Conservation (phyloP, 2,113 vertebrate genomes). For the Protobothrops mucrosquamatus region DNA sequence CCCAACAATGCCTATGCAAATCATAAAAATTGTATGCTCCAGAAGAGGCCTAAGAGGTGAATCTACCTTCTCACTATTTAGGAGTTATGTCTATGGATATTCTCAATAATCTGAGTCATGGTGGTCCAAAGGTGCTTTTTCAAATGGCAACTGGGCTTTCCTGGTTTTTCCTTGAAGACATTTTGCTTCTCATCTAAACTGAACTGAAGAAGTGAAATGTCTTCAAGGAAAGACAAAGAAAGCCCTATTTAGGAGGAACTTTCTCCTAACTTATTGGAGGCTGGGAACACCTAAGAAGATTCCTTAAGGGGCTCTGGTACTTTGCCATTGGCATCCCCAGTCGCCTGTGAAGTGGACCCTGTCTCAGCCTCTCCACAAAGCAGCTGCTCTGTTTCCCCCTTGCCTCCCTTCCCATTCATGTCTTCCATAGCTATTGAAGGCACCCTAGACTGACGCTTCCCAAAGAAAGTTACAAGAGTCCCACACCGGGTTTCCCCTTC, state of each 20-base stretch:
- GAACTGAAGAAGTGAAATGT: not conserved
- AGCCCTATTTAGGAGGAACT: not conserved
- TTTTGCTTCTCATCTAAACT: not conserved
- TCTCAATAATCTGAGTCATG: not conserved
- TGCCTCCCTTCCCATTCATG: not conserved
- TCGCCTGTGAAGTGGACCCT: not conserved
- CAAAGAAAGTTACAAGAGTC: slow-evolving; percentile 3
- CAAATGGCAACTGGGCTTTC: not conserved
- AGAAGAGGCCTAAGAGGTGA: not conserved
- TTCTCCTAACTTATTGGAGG: not conserved
- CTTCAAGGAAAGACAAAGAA: not conserved
- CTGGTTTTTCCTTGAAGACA: not conserved
- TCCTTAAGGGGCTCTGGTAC: not conserved
- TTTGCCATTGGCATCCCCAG: slow-evolving; percentile 7
- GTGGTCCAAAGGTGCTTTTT: not conserved
- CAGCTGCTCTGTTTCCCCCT: not conserved
- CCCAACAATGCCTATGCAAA: not conserved
- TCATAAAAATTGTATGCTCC: not conserved
- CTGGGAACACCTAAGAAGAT: not conserved
- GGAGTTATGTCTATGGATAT: not conserved
- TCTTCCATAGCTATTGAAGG: slow-evolving; percentile 17
- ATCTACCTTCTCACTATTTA: not conserved
- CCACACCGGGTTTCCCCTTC: not conserved
- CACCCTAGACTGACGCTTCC: slow-evolving; percentile 9
- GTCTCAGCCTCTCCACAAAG: not conserved